These are phyloP conservation scores for Abscondita cerata DNA, from an alignment of 2,888 invertebrate species.

Conservation along the genomic window DNA sequence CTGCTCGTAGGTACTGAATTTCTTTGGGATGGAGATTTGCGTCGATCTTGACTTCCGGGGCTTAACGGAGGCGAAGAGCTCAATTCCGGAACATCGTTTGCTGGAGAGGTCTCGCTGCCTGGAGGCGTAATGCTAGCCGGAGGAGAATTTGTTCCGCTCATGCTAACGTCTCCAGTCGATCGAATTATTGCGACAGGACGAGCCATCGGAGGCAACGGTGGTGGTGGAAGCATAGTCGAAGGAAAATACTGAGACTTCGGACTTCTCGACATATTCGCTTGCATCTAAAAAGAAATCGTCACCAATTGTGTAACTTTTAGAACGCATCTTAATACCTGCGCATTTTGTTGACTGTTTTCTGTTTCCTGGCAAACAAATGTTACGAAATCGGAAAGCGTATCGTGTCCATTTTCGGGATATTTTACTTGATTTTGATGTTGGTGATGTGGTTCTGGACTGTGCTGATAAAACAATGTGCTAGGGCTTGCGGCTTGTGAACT, in stretches of 20 bases:
- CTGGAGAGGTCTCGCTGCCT: constrained; percentile 56
- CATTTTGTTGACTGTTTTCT: constrained; percentile 75
- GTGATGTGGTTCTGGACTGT: constrained; percentile 64
- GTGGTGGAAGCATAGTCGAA: constrained; percentile 93
- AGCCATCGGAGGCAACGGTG: constrained; percentile 95
- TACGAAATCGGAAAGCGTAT: constrained; percentile 94
- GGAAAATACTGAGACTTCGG: constrained; percentile 86
- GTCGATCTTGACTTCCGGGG: constrained; percentile 55
- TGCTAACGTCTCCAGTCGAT: constrained; percentile 73
- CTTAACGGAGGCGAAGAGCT: constrained; percentile 58
- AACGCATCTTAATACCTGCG: constrained; percentile 70
- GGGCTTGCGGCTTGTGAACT: constrained; percentile 64
- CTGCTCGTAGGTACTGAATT: constrained; percentile 50
- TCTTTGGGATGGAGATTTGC: constrained; percentile 56
- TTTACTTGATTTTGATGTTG: constrained; percentile 63
- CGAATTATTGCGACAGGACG: constrained; percentile 95
- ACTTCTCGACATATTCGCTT: constrained; percentile 67
- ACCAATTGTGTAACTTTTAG: neutral
- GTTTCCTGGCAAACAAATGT: constrained; percentile 97
- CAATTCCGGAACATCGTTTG: constrained; percentile 53
- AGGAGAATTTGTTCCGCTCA: constrained; percentile 68
- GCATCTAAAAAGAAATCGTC: constrained; percentile 57
- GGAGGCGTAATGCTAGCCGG: constrained; percentile 69
- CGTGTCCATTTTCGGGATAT: constrained; percentile 86
- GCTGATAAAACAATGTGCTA: constrained; percentile 63